Evolutionary conservation across 2,797 vertebrate species (phyloP).

Genomic region (Echeneis naucrates): DNA sequence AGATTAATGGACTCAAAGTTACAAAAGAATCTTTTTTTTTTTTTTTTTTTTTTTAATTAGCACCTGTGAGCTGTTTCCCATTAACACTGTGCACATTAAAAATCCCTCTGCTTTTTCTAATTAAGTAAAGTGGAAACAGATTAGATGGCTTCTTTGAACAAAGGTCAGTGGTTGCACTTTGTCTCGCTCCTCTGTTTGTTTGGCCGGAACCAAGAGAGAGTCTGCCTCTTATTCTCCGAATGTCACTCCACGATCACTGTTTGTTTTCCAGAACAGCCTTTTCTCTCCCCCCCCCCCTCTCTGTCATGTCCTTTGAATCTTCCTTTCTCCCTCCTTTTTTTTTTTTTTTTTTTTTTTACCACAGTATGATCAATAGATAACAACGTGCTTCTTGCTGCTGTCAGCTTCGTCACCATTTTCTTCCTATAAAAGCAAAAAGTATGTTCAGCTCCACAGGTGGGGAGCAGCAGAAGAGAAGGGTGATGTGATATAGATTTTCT

Average conservation of each 20-base stretch:
- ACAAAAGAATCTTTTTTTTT: slow-evolving; percentile 73
- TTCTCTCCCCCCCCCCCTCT: slow-evolving; percentile 51
- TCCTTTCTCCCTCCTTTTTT: too few species aligned
- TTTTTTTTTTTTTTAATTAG: slow-evolving; percentile 86
- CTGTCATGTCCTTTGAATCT: slow-evolving; percentile 51
- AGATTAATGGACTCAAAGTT: slow-evolving; percentile 78
- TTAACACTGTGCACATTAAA: slow-evolving; percentile 86
- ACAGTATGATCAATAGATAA: slow-evolving; percentile 65
- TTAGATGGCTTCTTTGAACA: slow-evolving; percentile 88
- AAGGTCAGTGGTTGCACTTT: slow-evolving; percentile 85
- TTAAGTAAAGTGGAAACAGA: slow-evolving; percentile 90
- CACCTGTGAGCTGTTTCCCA: slow-evolving; percentile 87
- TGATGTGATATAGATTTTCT: slow-evolving; percentile 58
- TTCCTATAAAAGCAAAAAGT: slow-evolving; percentile 20
- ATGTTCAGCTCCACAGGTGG: slow-evolving; percentile 60
- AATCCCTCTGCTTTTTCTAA: slow-evolving; percentile 86
- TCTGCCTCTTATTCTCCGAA: slow-evolving; percentile 70
- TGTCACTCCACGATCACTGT: slow-evolving; percentile 73
- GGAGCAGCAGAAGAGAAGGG: background rate
- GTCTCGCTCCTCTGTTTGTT: slow-evolving; percentile 78
- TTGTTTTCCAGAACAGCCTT: slow-evolving; percentile 70
- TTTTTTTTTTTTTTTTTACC: background rate
- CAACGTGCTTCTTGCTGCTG: slow-evolving; percentile 34
- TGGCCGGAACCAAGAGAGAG: slow-evolving; percentile 66
- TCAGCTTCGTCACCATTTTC: slow-evolving; percentile 29